Percentiles rank a stretch among this genome's conserved stretches.
phyloP scores from a whole-genome alignment of 2,888 invertebrate genomes.

The Portevinia maculata region DNA sequence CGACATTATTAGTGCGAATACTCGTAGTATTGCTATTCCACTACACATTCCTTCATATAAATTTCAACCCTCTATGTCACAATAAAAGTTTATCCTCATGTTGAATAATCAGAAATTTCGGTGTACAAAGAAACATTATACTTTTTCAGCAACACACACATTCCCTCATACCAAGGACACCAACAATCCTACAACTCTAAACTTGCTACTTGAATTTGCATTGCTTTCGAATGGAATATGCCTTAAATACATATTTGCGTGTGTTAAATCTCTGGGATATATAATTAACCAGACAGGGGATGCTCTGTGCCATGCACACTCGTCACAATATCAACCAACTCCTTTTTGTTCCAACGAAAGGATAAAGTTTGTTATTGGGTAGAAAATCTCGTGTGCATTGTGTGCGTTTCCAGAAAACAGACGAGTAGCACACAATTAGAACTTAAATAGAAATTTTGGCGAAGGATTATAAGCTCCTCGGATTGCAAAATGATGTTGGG shows the following conservation, averaged over 20 bases:
- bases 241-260: constrained; percentile 36
- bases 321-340: background rate
- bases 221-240: constrained; percentile 29
- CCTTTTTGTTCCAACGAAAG: constrained; percentile 10
- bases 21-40: too few species aligned
- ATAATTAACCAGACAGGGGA: constrained; percentile 42
- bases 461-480: constrained; percentile 38
- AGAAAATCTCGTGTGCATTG: constrained; percentile 23
- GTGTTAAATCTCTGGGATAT: constrained; percentile 34
- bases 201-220: background rate
- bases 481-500: constrained; percentile 76
- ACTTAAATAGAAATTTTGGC: constrained; percentile 13
- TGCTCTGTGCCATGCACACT: constrained; percentile 15
- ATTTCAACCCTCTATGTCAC: background rate
- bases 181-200: background rate
- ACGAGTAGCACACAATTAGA: constrained; percentile 5
- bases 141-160: constrained; percentile 13
- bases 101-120: background rate
- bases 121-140: constrained; percentile 15
- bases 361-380: constrained; percentile 26
- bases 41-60: background rate
- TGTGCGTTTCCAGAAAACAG: background rate
- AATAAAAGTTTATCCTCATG: background rate
- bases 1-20: too few species aligned
- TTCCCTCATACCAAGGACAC: background rate